Conservation (phyloP, 2,888 invertebrate species). For the Aphodius sticticus region DNA sequence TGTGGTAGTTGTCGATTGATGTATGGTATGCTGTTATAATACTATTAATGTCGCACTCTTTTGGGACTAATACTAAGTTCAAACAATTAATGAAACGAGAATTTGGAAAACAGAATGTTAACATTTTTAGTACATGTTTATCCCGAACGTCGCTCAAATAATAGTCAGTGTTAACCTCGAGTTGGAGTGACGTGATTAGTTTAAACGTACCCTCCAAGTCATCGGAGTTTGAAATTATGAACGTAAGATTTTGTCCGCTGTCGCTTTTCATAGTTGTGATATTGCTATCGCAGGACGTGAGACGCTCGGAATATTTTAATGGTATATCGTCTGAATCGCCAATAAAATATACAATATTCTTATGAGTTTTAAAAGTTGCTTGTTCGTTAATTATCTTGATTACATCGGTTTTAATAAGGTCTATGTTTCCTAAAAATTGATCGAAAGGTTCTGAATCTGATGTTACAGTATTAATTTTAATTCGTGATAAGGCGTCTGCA, state of each 20-base stretch:
- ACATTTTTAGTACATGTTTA: not conserved
- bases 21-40: not conserved
- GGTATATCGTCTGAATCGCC: not conserved
- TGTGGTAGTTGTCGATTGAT: not conserved
- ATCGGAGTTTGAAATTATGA: not conserved
- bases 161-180: not conserved
- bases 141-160: not conserved
- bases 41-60: not conserved
- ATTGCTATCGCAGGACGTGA: not conserved
- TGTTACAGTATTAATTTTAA: constrained; percentile 6
- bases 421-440: not conserved
- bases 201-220: not conserved
- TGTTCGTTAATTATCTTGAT: constrained; percentile 10
- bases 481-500: constrained; percentile 15
- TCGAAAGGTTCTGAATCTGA: not conserved
- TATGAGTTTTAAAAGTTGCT: constrained; percentile 6
- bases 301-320: not conserved
- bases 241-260: not conserved
- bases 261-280: not conserved
- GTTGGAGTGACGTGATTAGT: not conserved
- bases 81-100: not conserved
- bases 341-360: not conserved
- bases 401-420: not conserved
- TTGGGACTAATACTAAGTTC: not conserved
- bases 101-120: not conserved